A percentile compares a stretch with the other conserved stretches of the same genome.
phyloP scores from a whole-genome alignment of 2,888 invertebrate genomes.

The Troides aeacus region DNA sequence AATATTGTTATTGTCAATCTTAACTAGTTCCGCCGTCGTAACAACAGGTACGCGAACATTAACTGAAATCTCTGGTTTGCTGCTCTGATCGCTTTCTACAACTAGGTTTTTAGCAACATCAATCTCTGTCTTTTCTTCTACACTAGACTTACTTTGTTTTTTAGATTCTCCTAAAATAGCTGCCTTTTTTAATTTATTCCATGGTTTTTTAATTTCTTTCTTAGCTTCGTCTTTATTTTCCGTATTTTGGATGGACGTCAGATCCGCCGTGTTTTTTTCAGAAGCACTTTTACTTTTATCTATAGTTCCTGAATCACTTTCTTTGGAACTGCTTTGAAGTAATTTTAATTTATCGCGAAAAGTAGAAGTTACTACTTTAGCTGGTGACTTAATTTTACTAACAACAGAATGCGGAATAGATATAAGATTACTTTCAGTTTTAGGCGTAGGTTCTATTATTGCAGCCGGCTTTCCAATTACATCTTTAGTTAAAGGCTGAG shows the following conservation, averaged over 20 bases:
- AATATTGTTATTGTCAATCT: slow-evolving; percentile 74
- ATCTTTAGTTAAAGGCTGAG: slow-evolving; percentile 70
- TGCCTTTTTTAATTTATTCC: slow-evolving; percentile 89
- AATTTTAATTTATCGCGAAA: slow-evolving; percentile 75
- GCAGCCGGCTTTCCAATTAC: slow-evolving; percentile 67
- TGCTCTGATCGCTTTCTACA: slow-evolving; percentile 33
- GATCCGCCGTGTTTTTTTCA: slow-evolving; percentile 61
- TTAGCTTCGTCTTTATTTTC: slow-evolving; percentile 63
- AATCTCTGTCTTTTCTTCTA: slow-evolving; percentile 58
- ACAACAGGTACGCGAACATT: slow-evolving; percentile 64
- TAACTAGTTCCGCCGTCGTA: slow-evolving; percentile 72
- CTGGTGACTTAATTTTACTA: slow-evolving; percentile 76
- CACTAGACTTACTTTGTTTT: slow-evolving; percentile 60
- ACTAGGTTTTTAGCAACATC: slow-evolving; percentile 45
- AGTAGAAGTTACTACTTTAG: slow-evolving; percentile 70
- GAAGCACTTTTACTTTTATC: slow-evolving; percentile 55
- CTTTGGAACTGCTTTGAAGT: slow-evolving; percentile 64
- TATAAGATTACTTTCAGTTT: slow-evolving; percentile 70
- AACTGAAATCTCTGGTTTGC: slow-evolving; percentile 49
- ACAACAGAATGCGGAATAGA: slow-evolving; percentile 77
- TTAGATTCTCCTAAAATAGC: slow-evolving; percentile 79
- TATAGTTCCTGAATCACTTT: slow-evolving; percentile 45
- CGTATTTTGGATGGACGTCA: slow-evolving; percentile 50
- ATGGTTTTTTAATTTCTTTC: slow-evolving; percentile 81
- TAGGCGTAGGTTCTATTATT: slow-evolving; percentile 69